Base-by-base conservation (phyloP, 2,888 invertebrate genomes). In the Tolmerus cingulatus region DNA sequence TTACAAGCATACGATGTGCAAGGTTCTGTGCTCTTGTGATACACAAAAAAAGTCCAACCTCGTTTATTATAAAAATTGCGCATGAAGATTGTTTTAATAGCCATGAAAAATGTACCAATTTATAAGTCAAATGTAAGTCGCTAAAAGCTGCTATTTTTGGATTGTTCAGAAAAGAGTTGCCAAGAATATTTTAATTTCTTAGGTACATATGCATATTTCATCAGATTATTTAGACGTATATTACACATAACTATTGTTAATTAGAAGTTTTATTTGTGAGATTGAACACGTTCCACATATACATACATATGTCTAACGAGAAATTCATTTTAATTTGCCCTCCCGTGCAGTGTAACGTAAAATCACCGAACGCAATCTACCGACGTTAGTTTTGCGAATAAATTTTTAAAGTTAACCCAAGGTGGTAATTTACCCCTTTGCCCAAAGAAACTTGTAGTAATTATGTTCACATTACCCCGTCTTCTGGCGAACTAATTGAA, bases 401-500 rank as follows among this genome's bases (percentile, higher is more conserved):
- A 84, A 66, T 84, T 84, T 66, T 66, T 34, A 34, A 46, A 84
- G 57, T 84, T 66, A 82, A 66, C 66, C 66, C 66, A 8, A 84
- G 27, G 79, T 66, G 66, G 66, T 57, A 84, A 66, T 84, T 84
- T 66, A 66, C 66, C 66, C 40, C 46, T 84, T 84, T 9, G n/a
- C 57, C 27, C 12, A 66, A 19, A 51, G 40, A 84, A 84, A 84
- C 82, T 84, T 84, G 82, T 66, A 57, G 82, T 84, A 84, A 84
- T 57, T 84, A 84, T 84, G 66, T 66, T 84, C 66, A 34, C 66
- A 84, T 84, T 84, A 84, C 66, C 66, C 82, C 23, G 40, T 66
- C 57, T 84, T 66, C 37, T 84, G 82, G 82, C 16, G 66, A 66
- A 84, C 82, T 84, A 84, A 84, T 84, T 84, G 82, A 84, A 84